Conservation (phyloP, 2,888 invertebrate species). For the Acronicta aceris region DNA sequence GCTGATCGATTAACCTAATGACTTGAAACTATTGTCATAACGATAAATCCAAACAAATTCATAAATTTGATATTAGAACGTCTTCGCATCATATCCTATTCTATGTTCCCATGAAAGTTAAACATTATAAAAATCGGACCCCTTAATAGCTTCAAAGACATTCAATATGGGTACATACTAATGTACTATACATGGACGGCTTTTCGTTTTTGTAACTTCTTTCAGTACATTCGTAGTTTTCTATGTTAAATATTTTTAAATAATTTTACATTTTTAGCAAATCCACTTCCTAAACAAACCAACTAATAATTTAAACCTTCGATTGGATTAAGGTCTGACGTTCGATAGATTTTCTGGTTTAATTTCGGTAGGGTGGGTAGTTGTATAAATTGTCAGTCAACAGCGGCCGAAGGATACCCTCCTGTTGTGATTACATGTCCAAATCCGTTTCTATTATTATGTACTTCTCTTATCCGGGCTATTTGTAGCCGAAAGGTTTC, state of each 20-base stretch:
- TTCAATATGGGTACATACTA: no score
- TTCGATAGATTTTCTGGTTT: conserved; percentile 32
- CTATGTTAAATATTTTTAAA: no score
- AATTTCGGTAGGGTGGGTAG: conserved; percentile 36
- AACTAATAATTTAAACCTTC: conserved; percentile 31
- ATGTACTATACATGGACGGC: no score
- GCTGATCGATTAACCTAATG: conserved; percentile 53
- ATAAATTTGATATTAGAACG: background rate
- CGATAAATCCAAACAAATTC: background rate
- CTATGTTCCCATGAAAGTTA: no score
- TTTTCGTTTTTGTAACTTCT: no score
- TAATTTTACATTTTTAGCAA: background rate
- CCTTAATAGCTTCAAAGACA: no score
- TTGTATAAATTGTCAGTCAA: conserved; percentile 45
- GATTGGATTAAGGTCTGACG: conserved; percentile 33
- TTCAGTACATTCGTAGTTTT: no score
- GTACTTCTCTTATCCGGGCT: conserved; percentile 26
- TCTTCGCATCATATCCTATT: no score
- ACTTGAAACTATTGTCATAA: conserved; percentile 17
- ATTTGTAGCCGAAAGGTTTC: conserved; percentile 31
- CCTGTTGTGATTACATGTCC: conserved; percentile 38
- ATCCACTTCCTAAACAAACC: conserved; percentile 4
- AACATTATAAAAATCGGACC: no score
- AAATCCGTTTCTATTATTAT: conserved; percentile 31
- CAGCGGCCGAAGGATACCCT: conserved; percentile 32